phyloP scores from a whole-genome alignment of 2,113 vertebrate genomes.

The Corythoichthys haematopterus region DNA sequence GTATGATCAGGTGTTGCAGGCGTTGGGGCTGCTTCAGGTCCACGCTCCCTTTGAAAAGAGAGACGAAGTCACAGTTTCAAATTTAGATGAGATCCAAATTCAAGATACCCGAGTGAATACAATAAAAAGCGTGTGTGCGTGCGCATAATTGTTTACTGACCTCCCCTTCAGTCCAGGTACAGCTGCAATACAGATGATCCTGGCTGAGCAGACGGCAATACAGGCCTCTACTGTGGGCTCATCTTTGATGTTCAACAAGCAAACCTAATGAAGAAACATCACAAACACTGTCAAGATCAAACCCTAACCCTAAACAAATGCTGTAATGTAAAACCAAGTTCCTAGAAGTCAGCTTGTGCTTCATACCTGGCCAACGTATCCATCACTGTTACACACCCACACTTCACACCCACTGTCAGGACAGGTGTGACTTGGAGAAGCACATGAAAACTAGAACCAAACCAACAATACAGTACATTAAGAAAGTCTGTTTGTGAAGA shows the following conservation, averaged over 20 bases:
- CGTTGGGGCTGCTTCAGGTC: conserved; percentile 53
- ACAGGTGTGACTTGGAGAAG: conserved; percentile 90
- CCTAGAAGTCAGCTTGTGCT: background rate
- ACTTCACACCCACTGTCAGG: conserved; percentile 87
- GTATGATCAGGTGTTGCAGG: conserved; percentile 16
- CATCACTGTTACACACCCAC: conserved; percentile 98
- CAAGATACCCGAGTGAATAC: background rate
- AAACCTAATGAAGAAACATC: conserved; percentile 67
- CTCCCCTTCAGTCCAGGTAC: conserved; percentile 87
- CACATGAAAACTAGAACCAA: conserved; percentile 86
- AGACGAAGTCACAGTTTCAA: background rate
- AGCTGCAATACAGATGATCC: conserved; percentile 93
- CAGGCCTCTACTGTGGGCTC: conserved; percentile 97
- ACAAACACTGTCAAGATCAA: background rate
- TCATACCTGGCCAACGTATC: conserved; percentile 95
- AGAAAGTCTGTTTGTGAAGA: too few species aligned
- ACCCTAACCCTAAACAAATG: background rate
- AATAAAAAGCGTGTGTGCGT: background rate
- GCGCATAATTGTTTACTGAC: conserved; percentile 22
- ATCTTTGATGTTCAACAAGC: conserved; percentile 87
- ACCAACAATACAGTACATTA: background rate
- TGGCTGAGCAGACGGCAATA: conserved; percentile 92
- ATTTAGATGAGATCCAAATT: background rate
- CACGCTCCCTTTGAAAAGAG: conserved; percentile 69
- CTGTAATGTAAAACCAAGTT: background rate